Conservation (phyloP, 2,888 invertebrate species). For the Microdon myrmicae region DNA sequence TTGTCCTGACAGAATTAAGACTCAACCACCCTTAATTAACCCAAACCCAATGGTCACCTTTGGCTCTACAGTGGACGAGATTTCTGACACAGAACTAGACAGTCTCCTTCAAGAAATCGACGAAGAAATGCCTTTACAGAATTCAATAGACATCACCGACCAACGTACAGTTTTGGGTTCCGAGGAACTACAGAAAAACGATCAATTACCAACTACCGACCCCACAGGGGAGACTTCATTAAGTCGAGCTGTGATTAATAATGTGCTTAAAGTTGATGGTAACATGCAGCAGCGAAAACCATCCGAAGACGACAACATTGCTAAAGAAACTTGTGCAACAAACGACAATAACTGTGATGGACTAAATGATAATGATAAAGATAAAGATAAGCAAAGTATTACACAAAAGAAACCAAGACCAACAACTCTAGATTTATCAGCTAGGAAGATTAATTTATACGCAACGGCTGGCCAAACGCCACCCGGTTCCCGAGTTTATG, state of each 20-base stretch:
- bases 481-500: conserved; percentile 53
- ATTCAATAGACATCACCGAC: too few species aligned
- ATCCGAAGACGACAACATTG: conserved; percentile 41
- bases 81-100: conserved; percentile 66
- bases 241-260: too few species aligned
- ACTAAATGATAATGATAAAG: conserved; percentile 21
- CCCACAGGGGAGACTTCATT: conserved; percentile 23
- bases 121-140: conserved; percentile 55
- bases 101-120: conserved; percentile 67
- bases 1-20: too few species aligned
- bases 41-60: conserved; percentile 58
- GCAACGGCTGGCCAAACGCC: conserved; percentile 63
- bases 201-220: conserved; percentile 53
- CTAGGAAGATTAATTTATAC: conserved; percentile 55
- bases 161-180: too few species aligned
- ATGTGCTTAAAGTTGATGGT: conserved; percentile 63
- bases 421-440: conserved; percentile 62
- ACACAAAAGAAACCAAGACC: conserved; percentile 60
- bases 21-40: not conserved
- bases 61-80: conserved; percentile 67
- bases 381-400: conserved; percentile 42
- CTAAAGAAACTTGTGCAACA: conserved; percentile 1
- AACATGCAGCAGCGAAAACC: too few species aligned
- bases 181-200: not conserved
- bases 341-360: conserved; percentile 19